Base-by-base conservation (phyloP, 2,113 vertebrate species). In the Leucosticte australis region DNA sequence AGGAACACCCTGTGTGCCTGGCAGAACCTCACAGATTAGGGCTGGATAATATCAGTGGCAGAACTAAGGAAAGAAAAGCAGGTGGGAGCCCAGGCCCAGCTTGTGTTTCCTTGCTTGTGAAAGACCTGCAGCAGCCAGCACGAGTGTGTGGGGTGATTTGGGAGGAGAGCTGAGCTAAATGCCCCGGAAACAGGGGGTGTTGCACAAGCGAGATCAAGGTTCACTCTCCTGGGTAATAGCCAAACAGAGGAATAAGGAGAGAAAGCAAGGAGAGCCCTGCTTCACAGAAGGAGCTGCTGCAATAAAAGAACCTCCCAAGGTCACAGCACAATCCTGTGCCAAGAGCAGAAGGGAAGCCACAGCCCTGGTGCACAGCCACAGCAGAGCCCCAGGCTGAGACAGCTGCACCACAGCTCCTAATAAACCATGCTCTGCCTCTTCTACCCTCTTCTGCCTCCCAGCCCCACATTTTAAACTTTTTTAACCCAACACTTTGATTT, bases 401-500 rank as follows among this genome's bases (percentile, higher is more conserved):
- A 50, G 62, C 74, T 73, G 57, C 67, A 62, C 44, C 83, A 53
- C 53, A 50, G 84, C n/a, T 88, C 46, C 83, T 28, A 50, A 44
- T 23, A 74, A 86, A 79, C 30, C 14, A 24, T 62, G 20, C 84
- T 50, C 39, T 30, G 20, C 60, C 56, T 65, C 89, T 52, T 50
- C 19, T 39, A 63, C 62, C 19, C 44, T 22, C 33, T 33, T 24
- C 60, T 49, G 87, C 73, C 50, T 67, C 17, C 82, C 76, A 26
- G 7, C 41, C 46, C 39, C 63, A 49, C 57, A 28, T 63, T 42
- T 5, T 33, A 37, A 60, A 82, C 56, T 79, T 67, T 84, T 89
- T 94, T 67, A 96, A 90, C 52, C 62, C 81, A 65, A 87, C 62
- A 64, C 20, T 80, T 39, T 44, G 67, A 93, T 57, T 83, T 92